Evolutionary conservation across 2,113 vertebrate genomes (phyloP).

Genomic region (Patagioenas fasciata): DNA sequence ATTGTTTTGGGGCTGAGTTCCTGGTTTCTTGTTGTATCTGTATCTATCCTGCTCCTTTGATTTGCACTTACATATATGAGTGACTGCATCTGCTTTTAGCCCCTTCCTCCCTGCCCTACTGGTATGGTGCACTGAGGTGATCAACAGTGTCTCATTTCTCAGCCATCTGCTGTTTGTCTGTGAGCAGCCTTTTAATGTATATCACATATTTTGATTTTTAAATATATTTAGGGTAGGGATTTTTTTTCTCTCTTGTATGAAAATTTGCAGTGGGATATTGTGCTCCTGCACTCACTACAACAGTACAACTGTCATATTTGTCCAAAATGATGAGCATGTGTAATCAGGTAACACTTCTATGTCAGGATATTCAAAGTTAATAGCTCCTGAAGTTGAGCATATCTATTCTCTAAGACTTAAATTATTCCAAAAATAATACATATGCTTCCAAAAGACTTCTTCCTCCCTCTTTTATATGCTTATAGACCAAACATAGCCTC

Average conservation of each 20-base stretch:
- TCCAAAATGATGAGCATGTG: not conserved
- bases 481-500: not conserved
- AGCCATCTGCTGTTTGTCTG: not conserved
- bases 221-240: not conserved
- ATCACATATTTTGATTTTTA: not conserved
- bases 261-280: not conserved
- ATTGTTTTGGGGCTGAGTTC: not conserved
- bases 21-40: not conserved
- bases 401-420: not conserved
- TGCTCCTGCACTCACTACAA: not conserved
- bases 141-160: too few species aligned
- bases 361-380: not conserved
- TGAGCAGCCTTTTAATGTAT: not conserved
- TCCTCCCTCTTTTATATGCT: not conserved
- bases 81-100: not conserved
- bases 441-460: not conserved
- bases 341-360: not conserved
- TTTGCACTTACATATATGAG: rapidly evolving
- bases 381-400: not conserved
- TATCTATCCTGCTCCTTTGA: not conserved
- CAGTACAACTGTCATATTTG: not conserved
- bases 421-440: not conserved
- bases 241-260: not conserved
- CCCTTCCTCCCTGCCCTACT: not conserved
- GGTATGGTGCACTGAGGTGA: not conserved